Percentiles rank a stretch among this genome's conserved stretches.
phyloP scores from a whole-genome alignment of 2,113 vertebrate species.

The Brachyistius frenatus region DNA sequence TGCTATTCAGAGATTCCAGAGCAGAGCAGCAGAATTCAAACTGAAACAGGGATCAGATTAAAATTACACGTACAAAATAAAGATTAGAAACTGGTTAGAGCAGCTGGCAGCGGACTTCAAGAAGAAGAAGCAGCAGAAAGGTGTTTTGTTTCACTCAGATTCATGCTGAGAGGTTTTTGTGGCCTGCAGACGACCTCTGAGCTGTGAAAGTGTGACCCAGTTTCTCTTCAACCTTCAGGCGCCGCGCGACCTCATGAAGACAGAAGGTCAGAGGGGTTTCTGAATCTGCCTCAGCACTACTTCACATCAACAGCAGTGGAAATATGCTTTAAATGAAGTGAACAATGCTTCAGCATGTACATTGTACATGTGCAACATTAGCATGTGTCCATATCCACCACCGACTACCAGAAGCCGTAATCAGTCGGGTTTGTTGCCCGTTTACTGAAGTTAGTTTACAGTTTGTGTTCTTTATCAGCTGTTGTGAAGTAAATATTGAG shows the following conservation, averaged over 20 bases:
- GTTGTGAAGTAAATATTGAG: constrained; percentile 11
- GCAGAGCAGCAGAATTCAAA: neutral
- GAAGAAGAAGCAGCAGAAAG: neutral
- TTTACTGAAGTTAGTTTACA: too few relatives aligned
- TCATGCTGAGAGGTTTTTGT: constrained; percentile 7
- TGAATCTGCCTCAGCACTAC: constrained; percentile 30
- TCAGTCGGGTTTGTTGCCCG: too few relatives aligned
- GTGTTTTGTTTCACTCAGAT: neutral
- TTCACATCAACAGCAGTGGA: constrained; percentile 16
- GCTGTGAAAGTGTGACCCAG: constrained; percentile 63
- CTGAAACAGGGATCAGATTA: neutral
- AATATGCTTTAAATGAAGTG: constrained; percentile 2
- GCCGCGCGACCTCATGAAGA: constrained; percentile 48
- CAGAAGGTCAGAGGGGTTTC: constrained; percentile 47
- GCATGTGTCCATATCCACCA: neutral
- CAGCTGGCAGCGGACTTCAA: too few relatives aligned
- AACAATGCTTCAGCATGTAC: neutral
- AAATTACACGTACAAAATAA: too few relatives aligned
- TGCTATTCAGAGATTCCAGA: neutral
- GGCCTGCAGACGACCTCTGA: constrained; percentile 56
- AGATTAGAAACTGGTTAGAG: too few relatives aligned
- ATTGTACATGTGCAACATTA: too few relatives aligned
- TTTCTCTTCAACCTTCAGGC: constrained; percentile 68
- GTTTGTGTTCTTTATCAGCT: neutral
- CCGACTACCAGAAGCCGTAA: too few relatives aligned